Evolutionary conservation across 2,113 vertebrate species (phyloP).

Genomic region (Leucopternis melanops): DNA sequence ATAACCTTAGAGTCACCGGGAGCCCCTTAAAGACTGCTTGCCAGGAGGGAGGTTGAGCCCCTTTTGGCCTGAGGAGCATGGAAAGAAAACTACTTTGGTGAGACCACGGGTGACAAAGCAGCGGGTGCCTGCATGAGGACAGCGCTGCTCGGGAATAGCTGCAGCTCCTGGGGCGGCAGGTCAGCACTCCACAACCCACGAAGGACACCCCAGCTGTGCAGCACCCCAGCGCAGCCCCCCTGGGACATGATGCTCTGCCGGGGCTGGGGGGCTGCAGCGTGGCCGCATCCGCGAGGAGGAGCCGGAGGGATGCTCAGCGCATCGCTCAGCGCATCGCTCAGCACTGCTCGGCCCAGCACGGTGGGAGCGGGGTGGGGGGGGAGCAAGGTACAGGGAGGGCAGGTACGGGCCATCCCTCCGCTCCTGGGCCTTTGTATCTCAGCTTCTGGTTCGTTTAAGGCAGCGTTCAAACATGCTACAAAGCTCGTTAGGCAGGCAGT

Average conservation of each 20-base stretch:
- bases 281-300: no score
- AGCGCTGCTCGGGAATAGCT: neutral
- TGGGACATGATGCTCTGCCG: neutral
- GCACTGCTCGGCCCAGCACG: no score
- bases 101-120: neutral
- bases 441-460: neutral
- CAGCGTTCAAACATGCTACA: neutral
- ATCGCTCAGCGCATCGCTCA: no score
- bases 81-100: neutral
- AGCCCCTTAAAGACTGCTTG: neutral
- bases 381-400: no score
- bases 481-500: neutral
- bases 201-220: neutral
- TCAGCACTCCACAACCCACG: accelerated
- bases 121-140: neutral
- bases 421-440: neutral
- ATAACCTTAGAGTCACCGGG: neutral
- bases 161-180: neutral
- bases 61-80: neutral
- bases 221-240: no score
- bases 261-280: no score
- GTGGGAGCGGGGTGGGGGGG: no score
- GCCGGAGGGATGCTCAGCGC: no score
- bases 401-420: no score
- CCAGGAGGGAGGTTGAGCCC: neutral